Evolutionary conservation across 2,888 invertebrate genomes (phyloP).

Genomic region (Abrostola tripartita): DNA sequence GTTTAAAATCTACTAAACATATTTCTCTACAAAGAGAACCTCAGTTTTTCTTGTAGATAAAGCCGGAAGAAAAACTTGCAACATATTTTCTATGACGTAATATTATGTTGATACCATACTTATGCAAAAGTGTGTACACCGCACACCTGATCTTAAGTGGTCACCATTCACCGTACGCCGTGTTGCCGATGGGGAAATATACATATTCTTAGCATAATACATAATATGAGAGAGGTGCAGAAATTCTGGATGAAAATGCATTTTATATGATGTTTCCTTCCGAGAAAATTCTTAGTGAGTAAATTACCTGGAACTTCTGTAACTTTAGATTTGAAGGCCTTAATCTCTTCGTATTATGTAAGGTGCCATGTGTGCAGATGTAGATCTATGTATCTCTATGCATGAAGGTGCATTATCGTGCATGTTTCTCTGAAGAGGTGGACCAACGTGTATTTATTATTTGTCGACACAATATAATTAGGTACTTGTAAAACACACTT

Average conservation of each 20-base stretch:
- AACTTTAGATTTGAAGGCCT: too few species aligned
- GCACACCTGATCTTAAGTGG: slow-evolving; percentile 25
- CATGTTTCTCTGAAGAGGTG: too few species aligned
- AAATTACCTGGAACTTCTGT: not conserved
- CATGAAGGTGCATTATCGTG: too few species aligned
- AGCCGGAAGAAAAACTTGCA: not conserved
- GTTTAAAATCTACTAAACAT: too few species aligned
- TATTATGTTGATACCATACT: slow-evolving; percentile 10
- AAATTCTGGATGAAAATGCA: slow-evolving; percentile 8
- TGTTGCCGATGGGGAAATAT: slow-evolving; percentile 13
- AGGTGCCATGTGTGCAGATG: too few species aligned
- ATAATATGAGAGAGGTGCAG: not conserved
- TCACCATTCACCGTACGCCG: slow-evolving; percentile 9
- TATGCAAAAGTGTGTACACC: slow-evolving; percentile 12
- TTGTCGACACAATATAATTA: not conserved
- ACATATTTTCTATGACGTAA: slow-evolving; percentile 3
- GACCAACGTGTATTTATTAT: not conserved
- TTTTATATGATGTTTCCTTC: not conserved
- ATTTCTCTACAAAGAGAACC: too few species aligned
- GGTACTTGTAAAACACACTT: too few species aligned
- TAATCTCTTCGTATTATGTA: too few species aligned
- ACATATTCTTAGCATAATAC: slow-evolving; percentile 12
- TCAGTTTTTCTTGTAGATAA: not conserved
- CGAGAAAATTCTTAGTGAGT: not conserved
- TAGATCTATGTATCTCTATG: too few species aligned